A percentile compares a stretch with the other conserved stretches of the same genome.
Conservation (phyloP, 2,888 invertebrate species). For the Pristionchus exspectatus region DNA sequence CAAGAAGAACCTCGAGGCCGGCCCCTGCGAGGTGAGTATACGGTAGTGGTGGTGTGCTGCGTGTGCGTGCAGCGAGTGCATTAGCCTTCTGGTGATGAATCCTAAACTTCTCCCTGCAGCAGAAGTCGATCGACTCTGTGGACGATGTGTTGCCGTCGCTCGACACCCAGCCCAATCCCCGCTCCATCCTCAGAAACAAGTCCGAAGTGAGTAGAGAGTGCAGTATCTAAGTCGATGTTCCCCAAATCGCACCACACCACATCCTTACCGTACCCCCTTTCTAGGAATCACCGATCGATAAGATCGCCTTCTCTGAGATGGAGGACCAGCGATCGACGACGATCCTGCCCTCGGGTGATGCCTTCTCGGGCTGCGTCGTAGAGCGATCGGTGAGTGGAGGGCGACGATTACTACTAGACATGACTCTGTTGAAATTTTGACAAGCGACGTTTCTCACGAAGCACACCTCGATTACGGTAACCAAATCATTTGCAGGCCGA, state of each 20-base stretch:
- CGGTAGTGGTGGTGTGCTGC: conserved; percentile 26
- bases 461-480: neutral
- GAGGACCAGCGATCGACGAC: conserved; percentile 50
- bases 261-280: conserved; percentile 17
- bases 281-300: conserved; percentile 54
- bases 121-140: conserved; percentile 41
- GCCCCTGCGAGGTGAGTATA: conserved; percentile 44
- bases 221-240: neutral
- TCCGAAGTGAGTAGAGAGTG: conserved; percentile 48
- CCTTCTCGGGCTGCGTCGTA: conserved; percentile 51
- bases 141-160: conserved; percentile 13
- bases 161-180: conserved; percentile 31
- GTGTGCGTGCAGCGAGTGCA: neutral
- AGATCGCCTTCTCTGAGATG: conserved; percentile 52
- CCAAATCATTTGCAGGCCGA: neutral
- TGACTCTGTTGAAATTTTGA: neutral
- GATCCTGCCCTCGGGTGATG: conserved; percentile 50
- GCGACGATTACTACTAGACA: neutral
- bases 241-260: neutral
- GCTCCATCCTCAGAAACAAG: conserved; percentile 54
- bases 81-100: neutral
- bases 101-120: neutral
- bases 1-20: conserved; percentile 55
- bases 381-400: conserved; percentile 38
- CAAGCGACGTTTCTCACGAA: neutral